These are phyloP conservation scores for Gallirallus australis DNA, from an alignment of 2,797 vertebrate species.

Conservation along the genomic window DNA sequence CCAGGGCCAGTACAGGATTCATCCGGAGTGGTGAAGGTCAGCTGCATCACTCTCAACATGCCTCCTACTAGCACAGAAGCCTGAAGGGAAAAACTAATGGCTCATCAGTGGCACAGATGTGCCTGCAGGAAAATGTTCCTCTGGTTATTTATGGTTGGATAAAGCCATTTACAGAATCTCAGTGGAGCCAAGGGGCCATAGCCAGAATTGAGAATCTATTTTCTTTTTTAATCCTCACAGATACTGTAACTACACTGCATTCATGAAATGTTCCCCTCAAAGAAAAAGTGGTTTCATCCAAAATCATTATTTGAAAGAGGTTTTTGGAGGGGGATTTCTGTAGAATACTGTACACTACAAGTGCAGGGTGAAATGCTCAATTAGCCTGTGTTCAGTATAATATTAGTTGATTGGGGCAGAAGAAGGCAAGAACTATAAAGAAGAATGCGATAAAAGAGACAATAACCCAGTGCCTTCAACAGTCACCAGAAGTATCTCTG, in stretches of 20 bases:
- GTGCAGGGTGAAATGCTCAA: neutral
- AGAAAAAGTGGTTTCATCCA: neutral
- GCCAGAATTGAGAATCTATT: constrained; percentile 18
- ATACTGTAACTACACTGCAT: neutral
- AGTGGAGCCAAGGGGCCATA: constrained; percentile 24
- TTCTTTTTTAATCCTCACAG: constrained; percentile 25
- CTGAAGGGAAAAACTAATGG: neutral
- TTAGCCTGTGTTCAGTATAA: neutral
- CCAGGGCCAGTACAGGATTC: neutral
- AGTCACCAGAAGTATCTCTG: neutral
- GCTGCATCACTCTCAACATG: neutral
- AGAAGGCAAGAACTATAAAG: neutral
- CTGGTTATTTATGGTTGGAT: constrained; percentile 42
- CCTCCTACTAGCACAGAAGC: neutral
- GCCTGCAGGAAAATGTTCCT: constrained; percentile 17
- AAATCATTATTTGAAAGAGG: neutral
- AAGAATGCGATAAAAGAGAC: neutral
- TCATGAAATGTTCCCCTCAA: neutral
- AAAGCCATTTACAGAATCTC: constrained; percentile 15
- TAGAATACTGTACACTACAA: neutral
- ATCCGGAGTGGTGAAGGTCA: constrained; percentile 36
- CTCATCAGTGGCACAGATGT: constrained; percentile 31
- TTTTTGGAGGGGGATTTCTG: neutral
- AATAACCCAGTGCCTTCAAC: neutral
- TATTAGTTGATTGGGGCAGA: neutral